A percentile compares a stretch with the other conserved stretches of the same genome.
Conservation (phyloP, 2,797 vertebrate species). For the Tragelaphus oryx region DNA sequence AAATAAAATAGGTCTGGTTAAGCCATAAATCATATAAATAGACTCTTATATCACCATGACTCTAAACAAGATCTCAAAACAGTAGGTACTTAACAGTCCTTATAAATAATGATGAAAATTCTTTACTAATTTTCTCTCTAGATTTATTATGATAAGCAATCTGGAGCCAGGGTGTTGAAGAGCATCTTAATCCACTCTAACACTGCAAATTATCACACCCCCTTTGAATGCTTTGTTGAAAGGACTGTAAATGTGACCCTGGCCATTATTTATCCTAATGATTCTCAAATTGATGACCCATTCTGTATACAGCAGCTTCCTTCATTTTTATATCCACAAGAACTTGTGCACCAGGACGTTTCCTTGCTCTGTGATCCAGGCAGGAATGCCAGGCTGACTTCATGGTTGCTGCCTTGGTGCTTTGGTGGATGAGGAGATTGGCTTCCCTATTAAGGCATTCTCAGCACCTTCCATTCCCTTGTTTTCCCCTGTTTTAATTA, state of each 20-base stretch:
- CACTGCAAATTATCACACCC: background rate
- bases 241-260: background rate
- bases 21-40: background rate
- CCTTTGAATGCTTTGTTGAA: background rate
- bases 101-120: background rate
- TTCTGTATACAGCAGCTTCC: background rate
- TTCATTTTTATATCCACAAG: background rate
- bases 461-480: background rate
- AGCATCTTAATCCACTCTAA: background rate
- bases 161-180: background rate
- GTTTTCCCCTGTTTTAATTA: slow-evolving; percentile 59
- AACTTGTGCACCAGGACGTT: background rate
- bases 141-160: background rate
- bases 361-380: background rate
- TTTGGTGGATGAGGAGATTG: background rate
- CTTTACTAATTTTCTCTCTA: background rate
- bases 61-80: background rate
- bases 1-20: background rate
- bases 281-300: background rate
- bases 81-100: background rate
- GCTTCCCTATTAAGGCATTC: background rate
- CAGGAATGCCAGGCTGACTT: background rate
- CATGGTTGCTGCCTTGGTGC: background rate
- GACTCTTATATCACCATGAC: background rate
- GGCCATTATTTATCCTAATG: background rate